A percentile compares a stretch with the other conserved stretches of the same genome.
phyloP scores from a whole-genome alignment of 35 echinoderm and acorn worm species.

The Apostichopus parvimensis region DNA sequence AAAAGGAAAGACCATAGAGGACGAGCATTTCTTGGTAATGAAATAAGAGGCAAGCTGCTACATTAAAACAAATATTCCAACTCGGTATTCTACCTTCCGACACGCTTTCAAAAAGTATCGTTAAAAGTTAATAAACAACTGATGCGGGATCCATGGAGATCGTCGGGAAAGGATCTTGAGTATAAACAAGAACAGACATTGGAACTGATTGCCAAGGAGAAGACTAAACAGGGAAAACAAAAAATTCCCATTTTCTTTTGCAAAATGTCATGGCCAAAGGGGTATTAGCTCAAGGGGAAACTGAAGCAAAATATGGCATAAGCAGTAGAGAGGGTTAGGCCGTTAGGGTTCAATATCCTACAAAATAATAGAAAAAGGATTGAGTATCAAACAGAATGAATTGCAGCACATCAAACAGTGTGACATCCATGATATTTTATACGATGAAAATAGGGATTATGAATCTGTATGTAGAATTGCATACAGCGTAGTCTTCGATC shows the following conservation, averaged over 20 bases:
- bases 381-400: no score
- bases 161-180: not conserved
- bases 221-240: not conserved
- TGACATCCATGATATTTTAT: no score
- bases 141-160: constrained; percentile 3
- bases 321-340: not conserved
- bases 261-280: constrained; percentile 1
- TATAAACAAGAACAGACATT: not conserved
- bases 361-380: not conserved
- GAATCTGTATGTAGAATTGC: no score
- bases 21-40: not conserved
- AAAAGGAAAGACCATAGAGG: not conserved
- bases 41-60: not conserved
- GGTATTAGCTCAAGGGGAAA: not conserved
- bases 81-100: not conserved
- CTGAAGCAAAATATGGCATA: not conserved
- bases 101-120: not conserved
- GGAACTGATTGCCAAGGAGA: not conserved
- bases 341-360: not conserved
- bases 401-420: no score
- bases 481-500: no score
- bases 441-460: no score
- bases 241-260: not conserved
- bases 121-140: constrained; percentile 1
- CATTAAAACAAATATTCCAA: constrained; percentile 2